Conservation (phyloP, 1,140 invertebrate species). For the Venturia canescens region DNA sequence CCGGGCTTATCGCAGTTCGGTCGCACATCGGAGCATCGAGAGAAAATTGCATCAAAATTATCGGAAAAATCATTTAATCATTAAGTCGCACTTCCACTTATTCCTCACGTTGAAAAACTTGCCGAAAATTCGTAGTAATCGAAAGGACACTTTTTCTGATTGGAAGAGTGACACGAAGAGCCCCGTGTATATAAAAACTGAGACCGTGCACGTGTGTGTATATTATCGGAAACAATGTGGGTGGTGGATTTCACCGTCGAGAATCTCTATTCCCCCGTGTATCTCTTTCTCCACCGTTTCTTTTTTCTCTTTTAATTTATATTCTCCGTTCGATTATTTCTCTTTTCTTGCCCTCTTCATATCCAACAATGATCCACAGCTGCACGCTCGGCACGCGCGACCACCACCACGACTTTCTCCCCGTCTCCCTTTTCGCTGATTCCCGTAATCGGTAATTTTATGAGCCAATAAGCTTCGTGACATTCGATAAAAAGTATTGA, state of each 20-base stretch:
- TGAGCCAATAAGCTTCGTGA: conserved; percentile 43
- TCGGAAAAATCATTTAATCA: too few relatives aligned
- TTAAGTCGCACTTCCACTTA: too few relatives aligned
- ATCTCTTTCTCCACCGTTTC: conserved; percentile 11
- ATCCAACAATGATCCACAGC: neutral
- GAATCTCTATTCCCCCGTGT: conserved; percentile 52
- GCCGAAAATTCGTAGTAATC: too few relatives aligned
- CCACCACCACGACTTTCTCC: conserved; percentile 9
- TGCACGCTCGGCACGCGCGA: neutral
- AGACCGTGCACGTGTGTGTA: neutral
- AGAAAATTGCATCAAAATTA: too few relatives aligned
- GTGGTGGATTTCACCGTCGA: conserved; percentile 63
- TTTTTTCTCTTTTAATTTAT: conserved; percentile 46
- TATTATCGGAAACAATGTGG: conserved; percentile 62
- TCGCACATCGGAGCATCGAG: too few relatives aligned
- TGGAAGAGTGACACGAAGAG: too few relatives aligned
- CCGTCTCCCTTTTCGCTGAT: conserved; percentile 12
- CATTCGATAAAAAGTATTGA: conserved; percentile 45
- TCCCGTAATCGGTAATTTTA: conserved; percentile 46
- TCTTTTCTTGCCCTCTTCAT: conserved; percentile 16
- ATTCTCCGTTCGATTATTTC: conserved; percentile 49
- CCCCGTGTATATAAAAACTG: neutral
- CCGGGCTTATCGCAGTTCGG: too few relatives aligned
- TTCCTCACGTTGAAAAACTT: too few relatives aligned
- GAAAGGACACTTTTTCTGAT: too few relatives aligned